Evolutionary conservation across 2,113 vertebrate species (phyloP), one percentile per base, ranked within the genome.

Genomic region (Sarotherodon lohbergeri): DNA sequence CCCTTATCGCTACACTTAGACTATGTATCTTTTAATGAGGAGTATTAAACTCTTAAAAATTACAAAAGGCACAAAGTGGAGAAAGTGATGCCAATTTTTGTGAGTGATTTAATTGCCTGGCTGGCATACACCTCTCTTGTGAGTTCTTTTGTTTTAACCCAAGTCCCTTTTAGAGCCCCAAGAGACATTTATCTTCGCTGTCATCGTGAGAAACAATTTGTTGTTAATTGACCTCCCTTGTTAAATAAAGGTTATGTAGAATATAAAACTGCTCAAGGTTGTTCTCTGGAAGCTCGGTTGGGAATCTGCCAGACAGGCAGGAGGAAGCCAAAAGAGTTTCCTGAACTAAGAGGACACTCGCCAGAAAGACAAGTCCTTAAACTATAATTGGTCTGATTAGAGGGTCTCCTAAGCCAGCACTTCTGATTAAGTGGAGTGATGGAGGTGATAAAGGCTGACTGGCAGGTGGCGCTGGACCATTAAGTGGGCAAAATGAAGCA

Each of bases 351-450:
- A 89, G 83, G 86, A 73, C 90, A 71, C 81, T 63, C 22, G 81
- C 59, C 56, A 41, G 52, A 88, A 81, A 85, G 89, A 86, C 83
- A n/a, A 83, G 83, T 83, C 84, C 83, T 91, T 82, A 54, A 89
- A 86, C 79, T 88, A 88, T 94, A 94, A 96, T 94, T 94, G 93
- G 90, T 84, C 79, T 92, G 90, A 95, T 94, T 93, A 94, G 76
- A 90, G 78, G 39, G 91, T 90, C 39, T 87, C 89, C 86, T 86
- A 88, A 34, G 84, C 86, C 84, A 86, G 91, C 92, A 90, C 81
- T 92, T 89, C 90, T 94, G 91, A 94, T 94, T 89, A 94, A 92
- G 87, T 63, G 54, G 88, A 93, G 91, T 85, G 91, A 94, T 90
- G 83, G 92, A 89, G 92, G 90, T 5, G 90, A 94, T 93, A 86